These are phyloP conservation scores for Malaclemys terrapin DNA, from an alignment of 2,113 vertebrate genomes.

Conservation along the genomic window DNA sequence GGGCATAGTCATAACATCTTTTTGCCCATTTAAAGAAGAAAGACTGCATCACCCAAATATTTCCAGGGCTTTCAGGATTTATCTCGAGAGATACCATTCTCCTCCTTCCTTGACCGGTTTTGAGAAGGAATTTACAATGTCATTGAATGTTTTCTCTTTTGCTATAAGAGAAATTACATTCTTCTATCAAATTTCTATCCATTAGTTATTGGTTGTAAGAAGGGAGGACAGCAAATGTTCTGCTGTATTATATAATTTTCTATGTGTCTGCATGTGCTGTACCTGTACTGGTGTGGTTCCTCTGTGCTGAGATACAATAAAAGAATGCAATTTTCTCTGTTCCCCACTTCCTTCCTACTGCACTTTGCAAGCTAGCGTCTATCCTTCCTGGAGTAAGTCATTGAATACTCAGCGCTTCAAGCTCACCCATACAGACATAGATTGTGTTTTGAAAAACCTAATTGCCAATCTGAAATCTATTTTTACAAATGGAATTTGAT, in stretches of 20 bases:
- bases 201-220: not conserved
- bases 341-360: not conserved
- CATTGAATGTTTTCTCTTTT: not conserved
- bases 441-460: conserved; percentile 28
- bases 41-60: not conserved
- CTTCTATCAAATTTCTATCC: not conserved
- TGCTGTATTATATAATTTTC: not conserved
- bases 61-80: not conserved
- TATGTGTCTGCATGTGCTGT: not conserved
- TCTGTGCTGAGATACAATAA: not conserved
- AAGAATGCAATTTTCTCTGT: not conserved
- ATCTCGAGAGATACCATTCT: not conserved
- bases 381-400: conserved; percentile 2
- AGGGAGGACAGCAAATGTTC: not conserved
- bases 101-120: not conserved
- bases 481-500: conserved; percentile 12
- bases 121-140: not conserved
- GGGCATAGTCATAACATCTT: not conserved
- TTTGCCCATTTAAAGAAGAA: not conserved
- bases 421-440: conserved; percentile 3
- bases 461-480: conserved; percentile 23
- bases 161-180: not conserved
- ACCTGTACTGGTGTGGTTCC: not conserved
- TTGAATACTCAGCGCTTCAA: conserved; percentile 20
- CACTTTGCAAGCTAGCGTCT: not conserved